These are phyloP conservation scores for Gonatopus flavifemur DNA, from an alignment of 1,140 invertebrate genomes.

Conservation along the genomic window DNA sequence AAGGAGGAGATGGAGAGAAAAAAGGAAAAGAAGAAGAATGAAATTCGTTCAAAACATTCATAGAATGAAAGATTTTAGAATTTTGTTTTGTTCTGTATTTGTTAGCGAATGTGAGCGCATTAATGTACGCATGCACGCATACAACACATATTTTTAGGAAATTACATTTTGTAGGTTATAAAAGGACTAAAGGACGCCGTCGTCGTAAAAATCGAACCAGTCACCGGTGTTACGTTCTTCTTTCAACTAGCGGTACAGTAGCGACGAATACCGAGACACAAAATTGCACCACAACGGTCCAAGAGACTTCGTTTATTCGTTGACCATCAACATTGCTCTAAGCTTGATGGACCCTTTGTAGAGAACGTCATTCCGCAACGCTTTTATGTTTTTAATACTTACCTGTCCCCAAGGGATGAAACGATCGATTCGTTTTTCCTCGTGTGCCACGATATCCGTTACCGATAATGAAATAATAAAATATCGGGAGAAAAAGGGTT, in stretches of 20 bases:
- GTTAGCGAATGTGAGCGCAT: no score
- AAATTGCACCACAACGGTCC: conserved; percentile 51
- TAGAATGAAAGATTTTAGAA: no score
- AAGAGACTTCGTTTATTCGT: conserved; percentile 45
- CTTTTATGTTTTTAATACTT: conserved; percentile 46
- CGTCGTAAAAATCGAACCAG: conserved; percentile 55
- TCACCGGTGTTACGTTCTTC: conserved; percentile 40
- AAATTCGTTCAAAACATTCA: background rate
- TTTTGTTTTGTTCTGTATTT: no score
- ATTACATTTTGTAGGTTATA: conserved; percentile 57
- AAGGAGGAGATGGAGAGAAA: background rate
- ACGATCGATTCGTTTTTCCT: no score
- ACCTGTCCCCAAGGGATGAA: no score
- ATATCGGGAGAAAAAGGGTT: no score
- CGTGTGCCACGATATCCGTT: no score
- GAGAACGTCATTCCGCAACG: conserved; percentile 49
- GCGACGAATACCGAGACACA: conserved; percentile 27
- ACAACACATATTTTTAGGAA: conserved; percentile 52
- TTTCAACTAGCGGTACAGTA: no score
- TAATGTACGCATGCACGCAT: no score
- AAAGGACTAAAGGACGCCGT: no score
- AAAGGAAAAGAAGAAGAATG: background rate
- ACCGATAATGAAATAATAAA: no score
- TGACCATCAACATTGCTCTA: conserved; percentile 53
- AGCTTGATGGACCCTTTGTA: conserved; percentile 56